These are phyloP conservation scores for Centropyge bicolor DNA, from an alignment of 2,797 vertebrate species.

Conservation along the genomic window DNA sequence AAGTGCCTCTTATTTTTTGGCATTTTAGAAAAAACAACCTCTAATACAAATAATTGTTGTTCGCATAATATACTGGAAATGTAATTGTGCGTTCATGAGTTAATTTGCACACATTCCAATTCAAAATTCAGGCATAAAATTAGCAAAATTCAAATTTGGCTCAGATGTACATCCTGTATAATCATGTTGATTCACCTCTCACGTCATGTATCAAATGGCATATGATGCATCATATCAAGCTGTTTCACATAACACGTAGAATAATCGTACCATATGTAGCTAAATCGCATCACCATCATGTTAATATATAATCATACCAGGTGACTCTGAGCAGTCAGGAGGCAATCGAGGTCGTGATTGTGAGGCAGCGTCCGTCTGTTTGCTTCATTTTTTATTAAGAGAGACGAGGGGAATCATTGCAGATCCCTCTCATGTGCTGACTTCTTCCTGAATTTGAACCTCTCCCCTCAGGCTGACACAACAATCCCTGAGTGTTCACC, in stretches of 20 bases:
- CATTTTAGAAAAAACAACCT: too few relatives aligned
- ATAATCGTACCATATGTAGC: neutral
- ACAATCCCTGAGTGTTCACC: constrained; percentile 41
- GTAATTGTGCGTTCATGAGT: neutral
- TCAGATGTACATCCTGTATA: neutral
- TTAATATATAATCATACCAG: neutral
- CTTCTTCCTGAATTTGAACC: constrained; percentile 51
- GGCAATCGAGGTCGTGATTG: constrained; percentile 25
- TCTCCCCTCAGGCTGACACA: constrained; percentile 52
- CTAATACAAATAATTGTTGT: too few relatives aligned
- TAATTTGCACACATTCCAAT: neutral
- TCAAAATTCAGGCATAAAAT: neutral
- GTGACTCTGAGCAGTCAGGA: constrained; percentile 22
- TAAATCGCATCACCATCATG: neutral
- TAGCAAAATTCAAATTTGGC: neutral
- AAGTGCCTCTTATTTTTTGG: neutral
- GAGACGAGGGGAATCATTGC: constrained; percentile 23
- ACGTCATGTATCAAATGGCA: neutral
- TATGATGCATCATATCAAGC: neutral
- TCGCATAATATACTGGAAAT: neutral
- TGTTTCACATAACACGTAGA: neutral
- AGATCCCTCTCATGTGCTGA: constrained; percentile 29
- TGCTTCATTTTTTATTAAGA: constrained; percentile 47
- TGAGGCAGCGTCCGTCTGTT: constrained; percentile 30
- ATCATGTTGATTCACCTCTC: neutral